A percentile compares a stretch with the other conserved stretches of the same genome.
Conservation (phyloP, 53 echinoderm and acorn worm species). For the Paracentrotus lividus region DNA sequence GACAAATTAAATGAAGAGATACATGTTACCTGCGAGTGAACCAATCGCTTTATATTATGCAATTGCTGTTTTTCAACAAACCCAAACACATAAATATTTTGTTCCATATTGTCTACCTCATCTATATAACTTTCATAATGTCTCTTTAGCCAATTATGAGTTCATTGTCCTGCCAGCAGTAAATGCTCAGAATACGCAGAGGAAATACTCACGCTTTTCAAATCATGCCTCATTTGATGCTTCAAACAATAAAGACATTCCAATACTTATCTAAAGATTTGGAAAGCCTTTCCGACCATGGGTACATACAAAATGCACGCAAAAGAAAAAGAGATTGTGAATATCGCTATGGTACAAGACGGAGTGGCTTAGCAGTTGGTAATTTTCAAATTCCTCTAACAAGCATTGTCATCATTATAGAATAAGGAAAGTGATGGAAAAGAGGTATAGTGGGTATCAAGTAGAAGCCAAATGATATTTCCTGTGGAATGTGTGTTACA, state of each 20-base stretch:
- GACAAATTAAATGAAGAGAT: no score
- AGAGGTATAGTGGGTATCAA: neutral
- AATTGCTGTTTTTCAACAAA: neutral
- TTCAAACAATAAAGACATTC: conserved; percentile 48
- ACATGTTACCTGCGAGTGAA: no score
- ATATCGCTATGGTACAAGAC: no score
- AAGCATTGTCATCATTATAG: neutral
- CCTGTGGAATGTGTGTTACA: no score
- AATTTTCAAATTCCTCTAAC: neutral
- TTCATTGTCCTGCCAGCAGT: conserved; percentile 24
- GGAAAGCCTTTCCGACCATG: neutral
- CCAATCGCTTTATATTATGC: no score
- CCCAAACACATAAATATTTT: neutral
- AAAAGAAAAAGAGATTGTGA: neutral
- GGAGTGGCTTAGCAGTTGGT: neutral
- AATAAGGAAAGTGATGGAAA: neutral
- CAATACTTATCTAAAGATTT: conserved; percentile 51
- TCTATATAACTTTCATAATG: neutral
- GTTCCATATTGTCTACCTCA: neutral
- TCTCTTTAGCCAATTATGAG: neutral
- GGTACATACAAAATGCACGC: neutral
- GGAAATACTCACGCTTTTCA: conserved; percentile 11
- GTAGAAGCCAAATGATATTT: neutral
- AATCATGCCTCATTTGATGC: conserved; percentile 48
- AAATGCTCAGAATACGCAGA: neutral